Base-by-base conservation (phyloP, 2,113 vertebrate genomes). In the Laterallus jamaicensis region DNA sequence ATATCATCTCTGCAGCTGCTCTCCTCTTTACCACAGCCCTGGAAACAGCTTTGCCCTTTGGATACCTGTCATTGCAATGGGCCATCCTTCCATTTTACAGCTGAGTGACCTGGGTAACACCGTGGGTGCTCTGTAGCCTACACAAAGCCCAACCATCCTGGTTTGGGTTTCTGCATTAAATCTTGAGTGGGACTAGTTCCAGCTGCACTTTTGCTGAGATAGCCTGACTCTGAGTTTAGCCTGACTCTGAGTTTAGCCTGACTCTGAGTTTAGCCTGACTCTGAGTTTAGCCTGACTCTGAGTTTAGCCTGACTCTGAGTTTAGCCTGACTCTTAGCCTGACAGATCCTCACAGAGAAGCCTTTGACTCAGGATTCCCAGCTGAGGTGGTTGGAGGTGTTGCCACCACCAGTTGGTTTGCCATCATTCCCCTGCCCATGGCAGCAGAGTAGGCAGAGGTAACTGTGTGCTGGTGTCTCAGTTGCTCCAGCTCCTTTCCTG, bases 151-250 rank as follows among this genome's bases (percentile, higher is more conserved):
- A 15, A 16, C 50, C 77, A 71, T 35, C 91, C 83, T 78, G 88
- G 20, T 74, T 63, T 42, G 86, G 81, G 42, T 59, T 88, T 63
- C 70, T 64, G 74, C 19, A 1, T 77, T 63, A 32, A 88, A 55
- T 56, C 42, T 14, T 15, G 5, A 6, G 3, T 47, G 76, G 86
- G 88, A 95, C 95, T 93, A 93, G 86, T 82, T 92, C 91, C 95
- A 97, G 95, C 91, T 94, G 95, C 95, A 93, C 40, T 88, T 95
- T 32, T 81, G 91, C 93, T 97, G 91, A 95, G 91, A 42, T 71
- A 81, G 91, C 86, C 88, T 37, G 29, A 9, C 35, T 35, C 35
- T 35, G 35, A 35, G 35, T 35, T 35, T 35, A 35, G 35, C 35
- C 35, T 35, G 35, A 35, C 35, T 35, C 35, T 35, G 35, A 35